Base-by-base conservation (phyloP, 2,888 invertebrate species). In the Oligia fasciuncula region DNA sequence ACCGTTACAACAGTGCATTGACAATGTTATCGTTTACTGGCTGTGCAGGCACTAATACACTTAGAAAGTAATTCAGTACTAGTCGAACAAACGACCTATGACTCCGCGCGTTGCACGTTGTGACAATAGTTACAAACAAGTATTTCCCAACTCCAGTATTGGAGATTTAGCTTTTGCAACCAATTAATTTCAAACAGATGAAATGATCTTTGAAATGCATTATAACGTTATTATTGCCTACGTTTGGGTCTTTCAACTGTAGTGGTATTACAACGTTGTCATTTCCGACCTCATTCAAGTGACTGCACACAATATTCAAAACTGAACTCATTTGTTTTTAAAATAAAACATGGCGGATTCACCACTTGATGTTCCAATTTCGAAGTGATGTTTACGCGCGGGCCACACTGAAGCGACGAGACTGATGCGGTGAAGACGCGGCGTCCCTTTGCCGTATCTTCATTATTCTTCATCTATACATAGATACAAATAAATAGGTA, bases 41-140 rank as follows among this genome's bases (percentile, higher is more conserved):
- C n/a, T 69, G 63, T 57, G 43, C 63, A 83, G 29, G 17, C 19
- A 71, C 5, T 68, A 68, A 72, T 19, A 46, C 29, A 65, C 9
- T 66, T 66, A 73, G 82, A 85, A 81, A 85, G 85, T 81, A 62
- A 76, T 85, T 69, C 60, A 83, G 60, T 60, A 70, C 66, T 51
- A 67, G 66, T 57, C 19, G 49, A 77, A 81, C 76, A 57, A 23
- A 40, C 19, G 77, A 85, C 82, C 81, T 85, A 81, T 81, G 81
- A 83, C 81, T 76, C 49, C 17, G 35, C 3, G n/a, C 2, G n/a
- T 35, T 84, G 75, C 4, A n/a, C 2, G n/a, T 35, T 84, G 75
- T 76, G 75, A 83, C 76, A 80, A 83, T 68, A 2, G 67, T 71
- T 65, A 68, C 79, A 46, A 46, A 72, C 23, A 29, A 67, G 67